phyloP scores from a whole-genome alignment of 2,113 vertebrate genomes.

The Heterochromis multidens region DNA sequence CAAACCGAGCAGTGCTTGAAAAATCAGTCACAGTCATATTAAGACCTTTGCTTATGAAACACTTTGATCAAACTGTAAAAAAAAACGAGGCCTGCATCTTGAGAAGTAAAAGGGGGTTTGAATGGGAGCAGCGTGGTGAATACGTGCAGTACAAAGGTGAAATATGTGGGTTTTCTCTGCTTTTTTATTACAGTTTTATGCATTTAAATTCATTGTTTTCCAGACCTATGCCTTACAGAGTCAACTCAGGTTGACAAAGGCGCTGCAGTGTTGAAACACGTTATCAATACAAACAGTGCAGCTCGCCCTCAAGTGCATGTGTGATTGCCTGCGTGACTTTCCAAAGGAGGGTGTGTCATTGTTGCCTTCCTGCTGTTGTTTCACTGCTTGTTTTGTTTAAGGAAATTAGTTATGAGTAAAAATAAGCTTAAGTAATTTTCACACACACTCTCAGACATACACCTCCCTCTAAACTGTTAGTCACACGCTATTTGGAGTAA shows the following conservation, averaged over 20 bases:
- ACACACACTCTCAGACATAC: not conserved
- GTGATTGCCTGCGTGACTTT: conserved; percentile 40
- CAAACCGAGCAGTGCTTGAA: conserved; percentile 4
- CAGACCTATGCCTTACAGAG: not conserved
- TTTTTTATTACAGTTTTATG: not conserved
- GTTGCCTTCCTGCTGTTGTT: conserved; percentile 73
- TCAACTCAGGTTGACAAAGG: not conserved
- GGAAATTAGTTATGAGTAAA: conserved; percentile 53
- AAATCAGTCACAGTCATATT: conserved; percentile 32
- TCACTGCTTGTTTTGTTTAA: conserved; percentile 56
- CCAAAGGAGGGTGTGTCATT: conserved; percentile 49
- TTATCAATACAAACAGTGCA: conserved; percentile 56
- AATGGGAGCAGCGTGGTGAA: not conserved
- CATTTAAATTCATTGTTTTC: conserved; percentile 6
- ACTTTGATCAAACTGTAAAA: not conserved
- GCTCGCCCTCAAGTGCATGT: not conserved
- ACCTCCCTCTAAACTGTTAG: not conserved
- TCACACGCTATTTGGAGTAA: not conserved
- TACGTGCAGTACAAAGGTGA: not conserved
- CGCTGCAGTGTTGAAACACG: conserved; percentile 34
- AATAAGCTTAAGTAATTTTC: conserved; percentile 41
- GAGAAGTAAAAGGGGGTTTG: not conserved
- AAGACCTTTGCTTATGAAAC: conserved; percentile 7
- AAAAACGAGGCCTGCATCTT: not conserved
- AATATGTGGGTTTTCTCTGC: not conserved